These are phyloP conservation scores for Alligator sinensis DNA, from an alignment of 2,113 vertebrate species.

Conservation along the genomic window DNA sequence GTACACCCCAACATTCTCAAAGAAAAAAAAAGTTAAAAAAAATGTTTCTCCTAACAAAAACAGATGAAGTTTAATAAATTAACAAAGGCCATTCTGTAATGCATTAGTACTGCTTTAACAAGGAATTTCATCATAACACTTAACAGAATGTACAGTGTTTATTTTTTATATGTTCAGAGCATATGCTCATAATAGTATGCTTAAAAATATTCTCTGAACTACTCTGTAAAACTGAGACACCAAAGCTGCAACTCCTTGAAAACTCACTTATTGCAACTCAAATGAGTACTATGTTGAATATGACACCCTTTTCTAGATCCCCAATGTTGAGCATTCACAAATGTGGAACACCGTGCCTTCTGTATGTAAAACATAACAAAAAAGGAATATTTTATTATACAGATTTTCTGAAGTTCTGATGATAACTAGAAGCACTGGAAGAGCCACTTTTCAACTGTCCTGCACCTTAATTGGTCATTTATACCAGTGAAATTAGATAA, in stretches of 20 bases:
- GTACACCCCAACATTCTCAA: neutral
- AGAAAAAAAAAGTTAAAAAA: neutral
- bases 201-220: neutral
- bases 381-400: neutral
- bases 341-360: neutral
- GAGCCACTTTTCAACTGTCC: neutral
- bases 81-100: neutral
- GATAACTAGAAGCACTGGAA: neutral
- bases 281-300: neutral
- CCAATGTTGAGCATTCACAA: neutral
- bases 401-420: neutral
- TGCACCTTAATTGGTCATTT: neutral
- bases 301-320: neutral
- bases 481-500: neutral
- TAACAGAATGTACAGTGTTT: neutral
- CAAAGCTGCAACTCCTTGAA: neutral
- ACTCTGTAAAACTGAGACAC: neutral
- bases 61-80: neutral
- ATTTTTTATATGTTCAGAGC: neutral
- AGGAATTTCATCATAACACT: neutral
- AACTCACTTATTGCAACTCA: too few species aligned
- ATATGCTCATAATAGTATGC: neutral
- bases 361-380: neutral
- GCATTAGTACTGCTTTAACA: neutral
- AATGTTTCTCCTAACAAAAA: neutral